Base-by-base conservation (phyloP, 2,797 vertebrate genomes). In the Sparidentex hasta region DNA sequence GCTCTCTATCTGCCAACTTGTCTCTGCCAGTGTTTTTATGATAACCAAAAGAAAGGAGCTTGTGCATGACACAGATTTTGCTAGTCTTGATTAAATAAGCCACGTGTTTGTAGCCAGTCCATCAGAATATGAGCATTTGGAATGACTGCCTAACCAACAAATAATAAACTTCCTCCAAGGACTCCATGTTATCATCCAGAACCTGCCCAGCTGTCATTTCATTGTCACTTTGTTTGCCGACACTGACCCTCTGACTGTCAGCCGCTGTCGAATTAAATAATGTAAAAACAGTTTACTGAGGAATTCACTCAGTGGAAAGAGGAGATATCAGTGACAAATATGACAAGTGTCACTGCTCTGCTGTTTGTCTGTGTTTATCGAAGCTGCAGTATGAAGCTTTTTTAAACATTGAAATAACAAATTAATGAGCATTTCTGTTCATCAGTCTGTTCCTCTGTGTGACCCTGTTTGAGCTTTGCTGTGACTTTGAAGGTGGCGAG, bases 151-250 rank as follows among this genome's bases (percentile, higher is more conserved):
- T 3, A 46, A 77, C 48, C 64, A 27, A 78, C 29, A 82, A 82
- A 84, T 64, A 81, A 56, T 62, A 56, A 55, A 66, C 29, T 7
- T 18, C 21, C 46, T 62, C 55, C 0, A 5, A 83, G 66, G 81
- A 79, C 41, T 43, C n/a, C 13, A 0, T 64, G 63, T 80, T 76
- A 62, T 74, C 77, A 29, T 83, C 67, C 68, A 63, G 57, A 66
- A 78, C 76, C 78, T 72, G 51, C 17, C 80, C 63, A 56, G 82
- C 86, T 86, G 81, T 90, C 87, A 86, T 17, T 72, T 71, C 65
- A 71, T 64, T 87, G 84, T 84, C 86, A 82, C n/a, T 78, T 57
- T 82, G 74, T 82, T 70, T 79, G 82, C 83, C 84, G 87, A 85
- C 79, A 62, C 85, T 61, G 87, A 82, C 87, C 84, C 61, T 75